phyloP scores from a whole-genome alignment of 1,140 invertebrate genomes.

The Camponotus vicinus region DNA sequence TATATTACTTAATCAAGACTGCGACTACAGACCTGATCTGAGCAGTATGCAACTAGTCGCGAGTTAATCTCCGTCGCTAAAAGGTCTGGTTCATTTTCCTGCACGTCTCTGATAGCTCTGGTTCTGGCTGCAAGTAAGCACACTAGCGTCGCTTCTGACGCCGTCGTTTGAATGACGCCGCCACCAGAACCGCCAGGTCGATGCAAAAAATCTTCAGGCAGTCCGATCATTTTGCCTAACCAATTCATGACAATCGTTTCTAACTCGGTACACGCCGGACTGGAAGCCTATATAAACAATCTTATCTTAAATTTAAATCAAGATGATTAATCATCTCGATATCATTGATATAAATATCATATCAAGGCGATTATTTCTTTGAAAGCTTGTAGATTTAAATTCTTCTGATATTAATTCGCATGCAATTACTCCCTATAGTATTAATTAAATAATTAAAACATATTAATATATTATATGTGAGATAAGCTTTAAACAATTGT shows the following conservation, averaged over 20 bases:
- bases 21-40: constrained; percentile 90
- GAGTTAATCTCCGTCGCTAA: constrained; percentile 96
- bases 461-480: neutral
- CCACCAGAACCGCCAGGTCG: constrained; percentile 92
- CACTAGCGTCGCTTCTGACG: constrained; percentile 97
- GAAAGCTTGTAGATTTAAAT: neutral
- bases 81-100: constrained; percentile 89
- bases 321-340: too few relatives aligned
- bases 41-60: constrained; percentile 97
- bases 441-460: constrained; percentile 4
- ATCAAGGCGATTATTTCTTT: neutral
- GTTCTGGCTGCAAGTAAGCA: constrained; percentile 96
- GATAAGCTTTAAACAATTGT: neutral
- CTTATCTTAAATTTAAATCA: neutral
- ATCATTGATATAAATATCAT: too few relatives aligned
- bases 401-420: neutral
- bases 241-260: constrained; percentile 99
- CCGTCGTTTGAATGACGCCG: constrained; percentile 97
- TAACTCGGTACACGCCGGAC: constrained; percentile 98
- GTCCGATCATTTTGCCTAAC: constrained; percentile 97
- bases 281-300: constrained; percentile 90
- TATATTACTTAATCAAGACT: neutral
- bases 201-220: constrained; percentile 96
- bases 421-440: neutral
- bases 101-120: constrained; percentile 91